phyloP scores from a whole-genome alignment of 2,888 invertebrate genomes.

The Eupithecia subumbrata region DNA sequence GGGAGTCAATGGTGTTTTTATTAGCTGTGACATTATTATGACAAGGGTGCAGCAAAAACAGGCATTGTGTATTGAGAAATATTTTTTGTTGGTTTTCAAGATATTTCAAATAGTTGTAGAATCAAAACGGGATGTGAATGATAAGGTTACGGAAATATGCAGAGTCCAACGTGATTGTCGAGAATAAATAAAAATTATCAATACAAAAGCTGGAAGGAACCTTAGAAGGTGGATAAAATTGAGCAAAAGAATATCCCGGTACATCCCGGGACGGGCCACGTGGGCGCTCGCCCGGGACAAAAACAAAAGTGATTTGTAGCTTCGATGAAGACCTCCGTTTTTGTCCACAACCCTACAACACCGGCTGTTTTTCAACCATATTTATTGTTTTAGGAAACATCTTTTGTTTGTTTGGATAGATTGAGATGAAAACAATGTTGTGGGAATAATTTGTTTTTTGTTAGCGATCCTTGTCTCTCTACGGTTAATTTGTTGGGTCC shows the following conservation, averaged over 20 bases:
- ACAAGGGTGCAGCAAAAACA: constrained; percentile 55
- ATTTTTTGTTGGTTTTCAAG: constrained; percentile 41
- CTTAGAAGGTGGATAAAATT: background rate
- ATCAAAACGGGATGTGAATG: constrained; percentile 22
- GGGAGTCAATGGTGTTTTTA: constrained; percentile 71
- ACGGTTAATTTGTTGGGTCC: constrained; percentile 21
- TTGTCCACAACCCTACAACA: constrained; percentile 56
- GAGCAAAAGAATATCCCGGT: background rate
- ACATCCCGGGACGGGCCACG: background rate
- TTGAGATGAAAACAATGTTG: constrained; percentile 35
- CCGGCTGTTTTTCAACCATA: constrained; percentile 35
- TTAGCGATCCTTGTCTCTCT: constrained; percentile 15
- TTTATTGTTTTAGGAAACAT: constrained; percentile 49
- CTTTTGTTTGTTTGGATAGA: constrained; percentile 40
- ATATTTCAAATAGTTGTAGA: constrained; percentile 29
- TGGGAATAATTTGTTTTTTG: constrained; percentile 36
- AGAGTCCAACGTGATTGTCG: background rate
- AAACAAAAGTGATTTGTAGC: constrained; percentile 74
- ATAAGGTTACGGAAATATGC: background rate
- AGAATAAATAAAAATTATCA: background rate
- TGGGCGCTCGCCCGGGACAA: constrained; percentile 43
- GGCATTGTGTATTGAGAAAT: constrained; percentile 52
- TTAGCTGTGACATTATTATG: constrained; percentile 65
- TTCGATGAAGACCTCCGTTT: constrained; percentile 70
- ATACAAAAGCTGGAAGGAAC: background rate